These are phyloP conservation scores for Rhizomys pruinosus DNA, from an alignment of 2,113 vertebrate genomes.

Conservation along the genomic window DNA sequence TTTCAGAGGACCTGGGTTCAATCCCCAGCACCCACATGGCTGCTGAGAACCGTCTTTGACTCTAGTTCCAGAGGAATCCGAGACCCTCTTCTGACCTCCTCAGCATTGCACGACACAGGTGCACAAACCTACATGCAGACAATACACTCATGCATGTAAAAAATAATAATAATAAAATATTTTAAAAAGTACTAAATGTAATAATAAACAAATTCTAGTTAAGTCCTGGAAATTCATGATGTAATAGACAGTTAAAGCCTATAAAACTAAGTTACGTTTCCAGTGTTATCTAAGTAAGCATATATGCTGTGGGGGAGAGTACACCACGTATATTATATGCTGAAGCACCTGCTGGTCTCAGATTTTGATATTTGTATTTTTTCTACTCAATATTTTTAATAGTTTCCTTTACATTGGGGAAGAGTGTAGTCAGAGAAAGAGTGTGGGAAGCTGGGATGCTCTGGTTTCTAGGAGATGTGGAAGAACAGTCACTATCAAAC, in stretches of 20 bases:
- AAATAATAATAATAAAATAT: no score
- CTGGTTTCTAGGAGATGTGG: background rate
- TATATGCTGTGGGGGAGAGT: background rate
- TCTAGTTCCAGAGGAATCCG: no score
- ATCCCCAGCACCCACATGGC: no score
- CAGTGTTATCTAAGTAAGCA: background rate
- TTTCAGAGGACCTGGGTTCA: no score
- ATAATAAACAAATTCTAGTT: background rate
- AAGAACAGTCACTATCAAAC: background rate
- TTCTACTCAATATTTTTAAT: background rate
- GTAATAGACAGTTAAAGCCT: background rate
- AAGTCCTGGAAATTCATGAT: constrained; percentile 32
- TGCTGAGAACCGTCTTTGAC: no score
- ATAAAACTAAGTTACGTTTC: background rate
- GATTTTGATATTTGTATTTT: constrained; percentile 25
- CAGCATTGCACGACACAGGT: no score
- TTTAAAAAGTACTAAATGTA: no score
- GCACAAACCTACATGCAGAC: no score
- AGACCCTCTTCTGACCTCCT: no score
- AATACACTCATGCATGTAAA: no score
- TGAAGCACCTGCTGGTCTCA: background rate
- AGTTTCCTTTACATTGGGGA: background rate
- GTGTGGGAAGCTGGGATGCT: background rate
- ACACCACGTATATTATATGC: background rate
- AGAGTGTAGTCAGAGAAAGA: background rate